These are phyloP conservation scores for Argyresthia goedartella DNA, from an alignment of 2,888 invertebrate genomes.

Conservation along the genomic window DNA sequence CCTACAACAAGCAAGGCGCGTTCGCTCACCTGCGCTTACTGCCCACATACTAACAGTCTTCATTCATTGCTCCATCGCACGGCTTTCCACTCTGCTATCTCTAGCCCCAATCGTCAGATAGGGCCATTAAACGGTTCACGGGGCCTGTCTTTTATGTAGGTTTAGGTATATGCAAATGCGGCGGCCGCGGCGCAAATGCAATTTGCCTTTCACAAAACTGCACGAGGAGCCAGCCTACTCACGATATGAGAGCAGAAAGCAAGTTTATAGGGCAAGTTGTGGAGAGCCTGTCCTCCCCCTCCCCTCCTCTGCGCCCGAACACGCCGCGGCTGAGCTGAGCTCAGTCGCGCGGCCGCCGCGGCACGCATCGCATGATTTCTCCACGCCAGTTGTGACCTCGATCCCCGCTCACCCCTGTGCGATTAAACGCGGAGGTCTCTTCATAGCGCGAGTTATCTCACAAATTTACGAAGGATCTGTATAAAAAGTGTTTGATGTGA, in stretches of 20 bases:
- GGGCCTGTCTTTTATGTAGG: not conserved
- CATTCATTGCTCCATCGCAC: too few species aligned
- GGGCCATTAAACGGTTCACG: not conserved
- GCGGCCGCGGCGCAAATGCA: constrained; percentile 16
- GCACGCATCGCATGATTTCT: not conserved
- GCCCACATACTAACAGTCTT: too few species aligned
- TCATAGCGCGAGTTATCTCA: constrained; percentile 19
- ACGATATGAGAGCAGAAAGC: constrained; percentile 44
- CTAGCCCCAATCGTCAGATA: too few species aligned
- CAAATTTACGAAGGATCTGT: constrained; percentile 9
- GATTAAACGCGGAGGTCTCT: constrained; percentile 21
- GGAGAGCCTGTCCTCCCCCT: constrained; percentile 24
- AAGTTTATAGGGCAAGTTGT: constrained; percentile 51
- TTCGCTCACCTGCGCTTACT: too few species aligned
- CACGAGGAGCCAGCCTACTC: constrained; percentile 37
- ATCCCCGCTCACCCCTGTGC: not conserved
- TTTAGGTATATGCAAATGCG: constrained; percentile 9
- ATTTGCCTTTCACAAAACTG: constrained; percentile 54
- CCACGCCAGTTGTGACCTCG: too few species aligned
- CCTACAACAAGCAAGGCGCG: too few species aligned
- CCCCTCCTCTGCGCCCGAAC: constrained; percentile 17
- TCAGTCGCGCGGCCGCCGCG: constrained; percentile 6
- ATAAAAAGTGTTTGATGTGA: not conserved
- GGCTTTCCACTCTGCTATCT: too few species aligned
- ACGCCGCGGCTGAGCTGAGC: constrained; percentile 12